Evolutionary conservation across 2,888 invertebrate species (phyloP).

Genomic region (Apotomis turbidana): DNA sequence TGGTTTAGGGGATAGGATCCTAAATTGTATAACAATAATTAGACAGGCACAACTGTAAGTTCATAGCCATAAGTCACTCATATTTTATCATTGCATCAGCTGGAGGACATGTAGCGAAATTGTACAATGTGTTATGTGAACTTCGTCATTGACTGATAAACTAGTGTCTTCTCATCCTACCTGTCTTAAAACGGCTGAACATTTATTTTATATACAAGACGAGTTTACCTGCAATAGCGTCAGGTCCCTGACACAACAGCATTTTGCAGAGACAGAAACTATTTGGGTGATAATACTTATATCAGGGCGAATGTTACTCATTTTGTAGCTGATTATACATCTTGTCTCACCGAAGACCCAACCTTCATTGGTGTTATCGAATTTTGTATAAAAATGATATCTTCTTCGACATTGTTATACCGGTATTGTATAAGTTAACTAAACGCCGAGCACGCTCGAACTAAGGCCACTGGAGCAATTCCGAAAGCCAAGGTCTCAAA

Average conservation of each 20-base stretch:
- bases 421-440: slow-evolving; percentile 13
- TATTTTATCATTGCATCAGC: neutral
- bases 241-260: too few relatives aligned
- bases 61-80: neutral
- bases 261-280: too few relatives aligned
- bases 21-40: neutral
- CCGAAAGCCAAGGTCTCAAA: slow-evolving; percentile 1
- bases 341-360: neutral
- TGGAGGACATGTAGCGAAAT: neutral
- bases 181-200: too few relatives aligned
- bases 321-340: too few relatives aligned
- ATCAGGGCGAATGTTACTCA: too few relatives aligned
- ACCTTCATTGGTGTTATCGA: neutral
- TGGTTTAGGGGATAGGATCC: neutral
- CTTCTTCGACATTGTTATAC: neutral
- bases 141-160: too few relatives aligned
- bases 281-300: too few relatives aligned
- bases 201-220: too few relatives aligned
- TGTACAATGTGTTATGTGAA: neutral
- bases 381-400: neutral
- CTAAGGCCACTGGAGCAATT: slow-evolving; percentile 1
- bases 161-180: too few relatives aligned
- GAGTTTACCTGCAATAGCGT: too few relatives aligned
- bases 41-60: neutral
- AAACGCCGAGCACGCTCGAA: slow-evolving; percentile 7